These are phyloP conservation scores for Zoanthus sociatus DNA, from an alignment of 92 coral and sea anemone genomes.

Conservation along the genomic window DNA sequence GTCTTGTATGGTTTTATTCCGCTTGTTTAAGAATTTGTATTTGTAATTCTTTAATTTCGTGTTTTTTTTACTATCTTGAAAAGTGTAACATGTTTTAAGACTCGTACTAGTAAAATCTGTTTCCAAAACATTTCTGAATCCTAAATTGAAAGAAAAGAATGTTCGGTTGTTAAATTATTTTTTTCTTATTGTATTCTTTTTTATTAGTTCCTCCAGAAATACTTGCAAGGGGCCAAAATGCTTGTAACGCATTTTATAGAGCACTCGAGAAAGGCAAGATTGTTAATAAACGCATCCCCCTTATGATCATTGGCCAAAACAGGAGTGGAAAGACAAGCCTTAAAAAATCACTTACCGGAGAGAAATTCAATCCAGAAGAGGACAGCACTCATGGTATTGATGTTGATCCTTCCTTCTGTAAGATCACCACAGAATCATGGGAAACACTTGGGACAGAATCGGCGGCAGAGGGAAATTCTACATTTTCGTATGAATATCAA, in stretches of 20 bases:
- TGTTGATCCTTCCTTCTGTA: conserved; percentile 22
- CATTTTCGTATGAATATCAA: conserved; percentile 15
- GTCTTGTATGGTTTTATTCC: no score
- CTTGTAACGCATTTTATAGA: conserved; percentile 44
- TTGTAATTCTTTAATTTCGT: no score
- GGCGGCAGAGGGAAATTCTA: neutral
- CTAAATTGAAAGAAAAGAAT: neutral
- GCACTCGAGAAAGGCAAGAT: conserved; percentile 67
- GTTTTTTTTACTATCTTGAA: no score
- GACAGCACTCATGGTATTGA: conserved; percentile 20
- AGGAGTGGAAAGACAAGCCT: conserved; percentile 77
- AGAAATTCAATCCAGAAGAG: conserved; percentile 17
- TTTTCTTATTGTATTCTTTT: neutral
- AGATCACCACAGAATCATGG: conserved; percentile 23
- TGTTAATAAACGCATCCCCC: conserved; percentile 52
- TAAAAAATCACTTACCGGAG: conserved; percentile 54
- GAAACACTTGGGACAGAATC: neutral
- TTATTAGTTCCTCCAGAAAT: conserved; percentile 71
- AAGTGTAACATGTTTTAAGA: no score
- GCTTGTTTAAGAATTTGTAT: no score
- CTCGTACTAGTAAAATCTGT: no score
- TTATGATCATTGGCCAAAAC: conserved; percentile 73
- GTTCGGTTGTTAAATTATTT: no score
- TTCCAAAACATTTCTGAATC: no score
- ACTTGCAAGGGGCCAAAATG: conserved; percentile 69